Evolutionary conservation across 2,888 invertebrate species (phyloP), one percentile per base, ranked within the genome.

Genomic region (Aethes cnicana): DNA sequence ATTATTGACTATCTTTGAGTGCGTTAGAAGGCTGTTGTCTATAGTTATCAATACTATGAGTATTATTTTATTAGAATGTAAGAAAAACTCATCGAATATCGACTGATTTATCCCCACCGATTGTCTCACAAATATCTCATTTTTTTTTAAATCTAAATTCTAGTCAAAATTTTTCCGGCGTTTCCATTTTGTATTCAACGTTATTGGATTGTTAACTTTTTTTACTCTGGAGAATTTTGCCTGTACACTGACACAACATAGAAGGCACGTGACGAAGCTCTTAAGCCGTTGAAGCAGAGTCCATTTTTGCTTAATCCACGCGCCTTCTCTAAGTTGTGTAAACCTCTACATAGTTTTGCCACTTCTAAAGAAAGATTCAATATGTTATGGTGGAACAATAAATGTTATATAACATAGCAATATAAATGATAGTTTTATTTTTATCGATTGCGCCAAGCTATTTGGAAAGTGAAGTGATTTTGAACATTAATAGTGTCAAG

Each of bases 361-460:
- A 16, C 1, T 16, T 43, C 12, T 50, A 17, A 26, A 21, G 26
- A 32, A 16, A 18, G 32, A 35, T 20, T 11, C 37, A 32, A 25
- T 37, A 46, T 50, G 49, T 50, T 46, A 41, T 6, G 37, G 32
- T 33, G 46, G 46, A 46, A 46, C 52, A 52, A 52, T 52, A 52
- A 52, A 52, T 23, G 39, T 46, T 52, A 46, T n/a, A n/a, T n/a
- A n/a, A n/a, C n/a, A n/a, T 39, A 52, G 46, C 14, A 33, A 14
- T 39, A 8, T 30, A 11, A 11, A 5, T 3, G 28, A 16, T 43
- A 8, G 17, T 43, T 17, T 17, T 28, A 12, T 26, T 35, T 26
- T 7, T 1, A 2, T n/a, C 2, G 3, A 8, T 16, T 32, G n/a
- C n/a, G n/a, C n/a, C n/a, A n/a, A n/a, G n/a, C n/a, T n/a, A n/a